phyloP scores from a whole-genome alignment of 1,140 invertebrate genomes.

The Augochlora pura region DNA sequence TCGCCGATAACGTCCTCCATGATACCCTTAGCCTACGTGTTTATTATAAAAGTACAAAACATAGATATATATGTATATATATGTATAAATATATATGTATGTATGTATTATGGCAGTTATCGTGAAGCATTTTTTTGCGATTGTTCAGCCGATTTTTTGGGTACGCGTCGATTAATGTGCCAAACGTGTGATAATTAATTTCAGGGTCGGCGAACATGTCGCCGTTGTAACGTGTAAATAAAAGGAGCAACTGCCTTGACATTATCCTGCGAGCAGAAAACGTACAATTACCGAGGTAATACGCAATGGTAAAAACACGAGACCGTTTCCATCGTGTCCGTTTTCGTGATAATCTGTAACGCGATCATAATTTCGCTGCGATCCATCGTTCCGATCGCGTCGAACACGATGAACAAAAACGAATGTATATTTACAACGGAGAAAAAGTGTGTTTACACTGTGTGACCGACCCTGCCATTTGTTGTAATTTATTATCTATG shows the following conservation, averaged over 20 bases:
- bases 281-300: not conserved
- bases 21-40: slow-evolving; percentile 57
- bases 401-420: not conserved
- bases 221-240: not conserved
- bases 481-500: slow-evolving; percentile 30
- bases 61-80: slow-evolving; percentile 37
- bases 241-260: not conserved
- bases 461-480: slow-evolving; percentile 39
- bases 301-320: not conserved
- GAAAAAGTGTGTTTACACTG: no score
- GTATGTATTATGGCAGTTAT: slow-evolving; percentile 59
- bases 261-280: not conserved
- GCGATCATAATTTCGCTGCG: no score
- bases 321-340: not conserved
- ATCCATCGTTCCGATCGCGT: not conserved
- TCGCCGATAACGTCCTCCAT: slow-evolving; percentile 13
- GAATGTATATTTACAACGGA: not conserved
- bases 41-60: slow-evolving; percentile 79
- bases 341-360: not conserved
- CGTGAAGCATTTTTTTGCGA: slow-evolving; percentile 59
- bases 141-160: slow-evolving; percentile 47
- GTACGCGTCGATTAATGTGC: slow-evolving; percentile 48
- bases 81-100: no score
- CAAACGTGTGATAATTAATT: slow-evolving; percentile 53
- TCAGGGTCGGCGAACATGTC: slow-evolving; percentile 40